Evolutionary conservation across 2,888 invertebrate species (phyloP), one percentile per base, ranked within the genome.

Genomic region (Podabrus alpinus): DNA sequence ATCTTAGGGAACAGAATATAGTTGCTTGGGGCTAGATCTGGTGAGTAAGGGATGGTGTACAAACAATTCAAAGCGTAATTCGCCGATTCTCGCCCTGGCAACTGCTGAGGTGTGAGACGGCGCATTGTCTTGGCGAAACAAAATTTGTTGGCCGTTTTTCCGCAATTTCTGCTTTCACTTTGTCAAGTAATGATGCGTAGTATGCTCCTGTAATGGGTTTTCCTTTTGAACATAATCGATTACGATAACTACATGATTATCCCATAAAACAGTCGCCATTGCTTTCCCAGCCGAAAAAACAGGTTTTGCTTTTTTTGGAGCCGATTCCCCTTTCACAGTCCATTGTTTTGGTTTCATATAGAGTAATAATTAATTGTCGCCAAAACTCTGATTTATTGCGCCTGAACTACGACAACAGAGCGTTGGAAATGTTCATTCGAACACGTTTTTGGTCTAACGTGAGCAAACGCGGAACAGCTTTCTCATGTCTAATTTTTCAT

Each of bases 11-110:
- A 80, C 68, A 80, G n/a, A 29, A 16, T 15, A 69, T 10, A 45
- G 68, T 24, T 78, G 66, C 74, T 69, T 15, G 75, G 79, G 68
- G 80, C 79, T 73, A 81, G 66, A 74, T 81, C 77, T 66, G 79
- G 75, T 24, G 76, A 79, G 64, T 81, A 79, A 19, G 79, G 76
- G n/a, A 24, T 80, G 74, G 66, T 81, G 79, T 16, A 62, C 59
- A 19, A 72, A 72, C 67, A 72, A 25, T 74, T 71, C 66, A 66
- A 69, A 72, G 11, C 68, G 68, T 67, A 74, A 29, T 75, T 75
- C 72, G 60, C 29, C 59, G 13, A 68, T 61, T 68, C 17, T 45
- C 15, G 64, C n/a, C 16, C 24, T 45, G 24, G 62, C 60, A n/a
- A n/a, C n/a, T n/a, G n/a, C n/a, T n/a, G n/a, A n/a, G n/a, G n/a